These are phyloP conservation scores for Sussaba pulchella DNA, from an alignment of 2,888 invertebrate genomes.

Conservation along the genomic window DNA sequence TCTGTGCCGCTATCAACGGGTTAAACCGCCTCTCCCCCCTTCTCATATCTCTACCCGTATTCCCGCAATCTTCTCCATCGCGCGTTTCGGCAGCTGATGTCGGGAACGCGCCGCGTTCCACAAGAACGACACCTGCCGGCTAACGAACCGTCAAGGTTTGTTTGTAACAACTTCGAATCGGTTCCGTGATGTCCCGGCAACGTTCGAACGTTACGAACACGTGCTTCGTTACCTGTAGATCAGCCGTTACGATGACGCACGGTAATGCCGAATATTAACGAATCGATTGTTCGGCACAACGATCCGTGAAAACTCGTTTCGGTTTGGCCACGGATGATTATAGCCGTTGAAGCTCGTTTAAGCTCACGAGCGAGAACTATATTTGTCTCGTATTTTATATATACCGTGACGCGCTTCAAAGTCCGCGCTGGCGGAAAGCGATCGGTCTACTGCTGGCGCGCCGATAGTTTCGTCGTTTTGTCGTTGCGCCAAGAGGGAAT, in stretches of 20 bases:
- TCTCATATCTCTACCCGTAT: too few relatives aligned
- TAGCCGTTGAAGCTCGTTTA: background rate
- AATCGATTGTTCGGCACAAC: background rate
- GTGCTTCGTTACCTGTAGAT: conserved; percentile 26
- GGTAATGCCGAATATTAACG: background rate
- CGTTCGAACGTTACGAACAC: conserved; percentile 16
- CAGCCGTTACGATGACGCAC: background rate
- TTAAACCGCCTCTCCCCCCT: background rate
- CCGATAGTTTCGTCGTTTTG: conserved; percentile 68
- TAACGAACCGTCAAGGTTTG: background rate
- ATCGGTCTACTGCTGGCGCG: conserved; percentile 74
- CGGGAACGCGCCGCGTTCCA: too few relatives aligned
- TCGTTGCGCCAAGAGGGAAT: conserved; percentile 56
- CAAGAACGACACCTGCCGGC: conserved; percentile 38
- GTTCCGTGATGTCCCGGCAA: too few relatives aligned
- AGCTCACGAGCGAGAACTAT: conserved; percentile 18
- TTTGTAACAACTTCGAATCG: background rate
- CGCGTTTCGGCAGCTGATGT: too few relatives aligned
- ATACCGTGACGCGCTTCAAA: conserved; percentile 58
- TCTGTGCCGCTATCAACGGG: background rate
- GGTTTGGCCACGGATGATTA: background rate
- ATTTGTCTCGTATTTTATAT: background rate
- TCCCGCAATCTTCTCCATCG: conserved; percentile 10
- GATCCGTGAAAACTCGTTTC: background rate
- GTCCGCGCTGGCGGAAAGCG: conserved; percentile 73